These are phyloP conservation scores for Parauchenoglanis ngamensis DNA, from an alignment of 2,797 vertebrate species.

Conservation along the genomic window DNA sequence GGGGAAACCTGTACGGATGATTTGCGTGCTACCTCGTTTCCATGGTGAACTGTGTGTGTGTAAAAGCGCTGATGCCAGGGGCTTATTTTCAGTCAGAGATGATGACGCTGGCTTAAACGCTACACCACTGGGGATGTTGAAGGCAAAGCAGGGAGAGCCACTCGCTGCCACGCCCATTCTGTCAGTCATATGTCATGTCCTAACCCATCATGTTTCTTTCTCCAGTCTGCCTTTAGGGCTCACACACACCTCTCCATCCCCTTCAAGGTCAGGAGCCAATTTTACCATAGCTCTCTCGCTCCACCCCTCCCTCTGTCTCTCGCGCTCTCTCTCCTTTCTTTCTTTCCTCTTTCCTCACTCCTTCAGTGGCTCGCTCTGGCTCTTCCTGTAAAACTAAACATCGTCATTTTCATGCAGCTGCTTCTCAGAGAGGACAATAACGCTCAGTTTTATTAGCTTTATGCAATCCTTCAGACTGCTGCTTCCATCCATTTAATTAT, in stretches of 20 bases:
- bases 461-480: not conserved
- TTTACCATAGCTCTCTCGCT: constrained; percentile 33
- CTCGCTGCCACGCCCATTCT: not conserved
- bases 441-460: not conserved
- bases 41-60: not conserved
- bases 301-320: constrained; percentile 19
- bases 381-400: constrained; percentile 1
- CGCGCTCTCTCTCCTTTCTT: not conserved
- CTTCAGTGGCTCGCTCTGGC: constrained; percentile 3
- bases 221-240: constrained; percentile 77
- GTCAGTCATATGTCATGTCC: constrained; percentile 48
- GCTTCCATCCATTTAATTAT: not conserved
- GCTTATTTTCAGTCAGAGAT: not conserved
- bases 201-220: constrained; percentile 68
- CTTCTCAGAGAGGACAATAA: not conserved
- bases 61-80: not conserved
- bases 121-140: not conserved
- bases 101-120: not conserved
- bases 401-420: constrained; percentile 49
- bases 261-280: constrained; percentile 73
- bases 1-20: not conserved
- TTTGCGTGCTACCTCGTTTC: not conserved
- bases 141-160: not conserved
- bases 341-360: constrained; percentile 32
- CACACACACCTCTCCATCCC: constrained; percentile 69